These are phyloP conservation scores for Shargacucullia verbasci DNA, from an alignment of 2,888 invertebrate species.

Conservation along the genomic window DNA sequence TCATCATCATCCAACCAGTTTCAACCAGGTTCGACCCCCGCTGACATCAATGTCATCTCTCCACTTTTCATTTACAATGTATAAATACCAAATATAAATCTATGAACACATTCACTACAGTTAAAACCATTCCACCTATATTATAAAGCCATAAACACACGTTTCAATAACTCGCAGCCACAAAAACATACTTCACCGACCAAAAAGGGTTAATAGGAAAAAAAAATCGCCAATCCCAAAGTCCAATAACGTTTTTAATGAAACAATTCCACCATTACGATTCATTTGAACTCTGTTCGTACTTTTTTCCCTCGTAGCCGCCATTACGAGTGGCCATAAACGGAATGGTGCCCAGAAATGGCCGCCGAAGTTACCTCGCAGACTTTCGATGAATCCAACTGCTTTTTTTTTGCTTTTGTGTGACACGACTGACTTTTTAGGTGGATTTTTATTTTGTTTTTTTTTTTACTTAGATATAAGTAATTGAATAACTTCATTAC, in stretches of 20 bases:
- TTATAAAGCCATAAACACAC: conserved; percentile 22
- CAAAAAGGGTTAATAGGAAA: conserved; percentile 36
- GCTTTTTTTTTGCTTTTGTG: conserved; percentile 26
- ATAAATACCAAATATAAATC: too few species aligned
- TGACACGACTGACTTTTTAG: conserved; percentile 18
- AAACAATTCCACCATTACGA: conserved; percentile 74
- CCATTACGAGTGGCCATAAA: conserved; percentile 77
- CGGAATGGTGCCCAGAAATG: conserved; percentile 73
- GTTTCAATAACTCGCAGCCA: conserved; percentile 24
- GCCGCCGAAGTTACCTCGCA: conserved; percentile 70
- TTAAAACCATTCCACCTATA: conserved; percentile 4
- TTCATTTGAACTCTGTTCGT: conserved; percentile 58
- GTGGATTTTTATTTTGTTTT: conserved; percentile 11
- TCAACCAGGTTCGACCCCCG: too few species aligned
- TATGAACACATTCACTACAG: too few species aligned
- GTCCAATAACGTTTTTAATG: conserved; percentile 68
- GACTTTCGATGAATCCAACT: conserved; percentile 67
- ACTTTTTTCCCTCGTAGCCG: conserved; percentile 70
- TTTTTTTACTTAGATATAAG: background rate
- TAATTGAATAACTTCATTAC: too few species aligned
- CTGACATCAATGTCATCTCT: too few species aligned
- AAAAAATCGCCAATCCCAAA: conserved; percentile 39
- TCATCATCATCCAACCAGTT: too few species aligned
- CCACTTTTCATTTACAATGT: too few species aligned
- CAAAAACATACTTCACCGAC: conserved; percentile 36